phyloP scores from a whole-genome alignment of 2,888 invertebrate species.

The Corythucha ciliata region DNA sequence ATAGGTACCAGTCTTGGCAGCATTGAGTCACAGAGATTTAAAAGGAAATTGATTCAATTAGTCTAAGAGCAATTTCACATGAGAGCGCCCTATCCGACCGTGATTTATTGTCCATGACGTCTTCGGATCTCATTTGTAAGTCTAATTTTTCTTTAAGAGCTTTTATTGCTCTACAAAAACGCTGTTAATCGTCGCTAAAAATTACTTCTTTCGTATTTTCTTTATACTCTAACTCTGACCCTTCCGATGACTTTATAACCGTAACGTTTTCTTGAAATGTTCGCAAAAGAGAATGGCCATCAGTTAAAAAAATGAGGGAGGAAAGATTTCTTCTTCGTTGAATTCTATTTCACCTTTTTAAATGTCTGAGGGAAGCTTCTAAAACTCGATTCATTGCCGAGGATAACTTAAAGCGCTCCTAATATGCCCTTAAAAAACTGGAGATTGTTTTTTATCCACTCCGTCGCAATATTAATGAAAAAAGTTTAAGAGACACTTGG shows the following conservation, averaged over 20 bases:
- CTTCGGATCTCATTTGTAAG: neutral
- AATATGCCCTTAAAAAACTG: conserved; percentile 17
- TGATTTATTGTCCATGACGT: conserved; percentile 1
- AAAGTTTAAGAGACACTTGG: conserved; percentile 27
- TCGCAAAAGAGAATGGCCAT: no score
- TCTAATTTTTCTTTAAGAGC: neutral
- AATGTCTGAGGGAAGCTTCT: no score
- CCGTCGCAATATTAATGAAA: conserved; percentile 28
- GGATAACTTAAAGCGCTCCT: neutral
- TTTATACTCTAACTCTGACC: neutral
- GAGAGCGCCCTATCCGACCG: neutral
- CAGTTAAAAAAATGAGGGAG: conserved; percentile 19
- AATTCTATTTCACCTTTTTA: no score
- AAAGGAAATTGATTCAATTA: neutral
- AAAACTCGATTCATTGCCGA: conserved; percentile 4
- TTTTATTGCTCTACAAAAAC: neutral
- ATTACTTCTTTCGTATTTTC: neutral
- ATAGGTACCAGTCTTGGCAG: no score
- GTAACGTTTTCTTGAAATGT: no score
- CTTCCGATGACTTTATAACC: neutral
- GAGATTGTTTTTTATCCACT: conserved; percentile 24
- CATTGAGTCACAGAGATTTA: no score
- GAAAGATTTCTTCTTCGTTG: no score
- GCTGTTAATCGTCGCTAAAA: neutral
- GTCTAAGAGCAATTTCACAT: neutral